These are phyloP conservation scores for Neotoma lepida DNA, from an alignment of 2,113 vertebrate species.

Conservation along the genomic window DNA sequence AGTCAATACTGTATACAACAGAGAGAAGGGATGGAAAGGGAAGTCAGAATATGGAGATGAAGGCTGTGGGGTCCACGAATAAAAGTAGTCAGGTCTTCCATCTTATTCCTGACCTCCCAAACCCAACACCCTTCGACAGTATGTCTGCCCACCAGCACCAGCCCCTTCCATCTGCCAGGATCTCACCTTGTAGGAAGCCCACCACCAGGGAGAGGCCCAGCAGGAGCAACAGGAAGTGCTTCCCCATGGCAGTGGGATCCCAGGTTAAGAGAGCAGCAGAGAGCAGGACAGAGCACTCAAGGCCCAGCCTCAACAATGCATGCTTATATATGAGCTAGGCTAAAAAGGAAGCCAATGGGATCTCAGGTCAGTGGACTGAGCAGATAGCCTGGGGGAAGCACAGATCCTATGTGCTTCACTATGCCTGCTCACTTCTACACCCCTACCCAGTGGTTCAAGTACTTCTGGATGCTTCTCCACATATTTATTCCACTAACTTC, in stretches of 20 bases:
- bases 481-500: background rate
- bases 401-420: background rate
- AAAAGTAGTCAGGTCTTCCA: background rate
- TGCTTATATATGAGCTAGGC: background rate
- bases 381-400: background rate
- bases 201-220: background rate
- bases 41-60: too few relatives aligned
- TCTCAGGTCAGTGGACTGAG: background rate
- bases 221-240: background rate
- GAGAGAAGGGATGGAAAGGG: background rate
- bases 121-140: background rate
- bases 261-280: background rate
- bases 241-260: background rate
- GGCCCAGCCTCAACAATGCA: too few relatives aligned
- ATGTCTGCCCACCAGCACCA: background rate
- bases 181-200: background rate
- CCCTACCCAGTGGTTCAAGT: background rate
- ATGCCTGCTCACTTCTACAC: background rate
- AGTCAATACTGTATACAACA: background rate
- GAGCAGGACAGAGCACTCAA: background rate
- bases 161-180: background rate
- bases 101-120: background rate
- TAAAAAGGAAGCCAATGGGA: background rate
- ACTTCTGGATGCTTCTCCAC: background rate
- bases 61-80: background rate